Percentiles rank a stretch among this genome's conserved stretches.
Conservation (phyloP, 2,113 vertebrate species). For the Coptodon bakossiorum region DNA sequence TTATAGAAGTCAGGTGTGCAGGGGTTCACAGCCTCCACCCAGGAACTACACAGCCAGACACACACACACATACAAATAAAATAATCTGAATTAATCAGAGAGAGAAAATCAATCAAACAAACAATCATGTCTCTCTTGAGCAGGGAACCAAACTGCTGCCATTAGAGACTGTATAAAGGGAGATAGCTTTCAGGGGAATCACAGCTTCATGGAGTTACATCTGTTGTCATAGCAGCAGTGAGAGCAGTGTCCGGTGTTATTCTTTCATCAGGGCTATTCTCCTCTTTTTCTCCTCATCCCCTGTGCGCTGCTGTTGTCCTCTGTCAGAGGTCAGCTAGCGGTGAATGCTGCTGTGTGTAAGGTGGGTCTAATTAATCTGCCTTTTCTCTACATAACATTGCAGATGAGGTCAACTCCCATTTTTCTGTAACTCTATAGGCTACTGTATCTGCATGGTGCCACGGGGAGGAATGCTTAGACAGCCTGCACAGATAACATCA, state of each 20-base stretch:
- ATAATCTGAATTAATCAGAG: not conserved
- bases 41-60: not conserved
- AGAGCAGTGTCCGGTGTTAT: constrained; percentile 21
- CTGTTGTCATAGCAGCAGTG: constrained; percentile 18
- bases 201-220: constrained; percentile 18
- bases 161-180: not conserved
- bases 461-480: constrained; percentile 22
- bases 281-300: not conserved
- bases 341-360: constrained; percentile 2
- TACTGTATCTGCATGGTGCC: constrained; percentile 7
- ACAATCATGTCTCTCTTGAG: not conserved
- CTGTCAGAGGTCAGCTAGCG: constrained; percentile 27
- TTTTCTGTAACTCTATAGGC: not conserved
- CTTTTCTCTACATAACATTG: not conserved
- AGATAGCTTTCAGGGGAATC: not conserved
- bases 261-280: constrained; percentile 41
- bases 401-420: not conserved
- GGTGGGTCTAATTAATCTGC: not conserved
- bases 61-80: not conserved
- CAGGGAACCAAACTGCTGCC: not conserved
- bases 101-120: not conserved
- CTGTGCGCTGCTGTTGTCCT: not conserved
- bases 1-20: not conserved
- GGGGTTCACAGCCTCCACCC: not conserved
- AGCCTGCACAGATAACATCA: constrained; percentile 29